phyloP scores from a whole-genome alignment of 2,797 vertebrate genomes.

The Cyprinella venusta region DNA sequence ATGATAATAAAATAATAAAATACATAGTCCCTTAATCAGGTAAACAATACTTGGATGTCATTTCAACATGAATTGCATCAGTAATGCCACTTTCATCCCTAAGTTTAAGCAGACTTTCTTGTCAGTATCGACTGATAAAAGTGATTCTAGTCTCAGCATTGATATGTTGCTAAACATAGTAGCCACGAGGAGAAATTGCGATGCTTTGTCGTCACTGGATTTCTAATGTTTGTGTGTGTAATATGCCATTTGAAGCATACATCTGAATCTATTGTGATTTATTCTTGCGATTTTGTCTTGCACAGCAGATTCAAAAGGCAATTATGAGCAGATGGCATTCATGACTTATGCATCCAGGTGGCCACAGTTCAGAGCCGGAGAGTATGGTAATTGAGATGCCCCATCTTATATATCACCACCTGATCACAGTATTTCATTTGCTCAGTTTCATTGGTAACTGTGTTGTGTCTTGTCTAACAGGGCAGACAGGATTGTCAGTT shows the following conservation, averaged over 20 bases:
- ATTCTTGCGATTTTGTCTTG: conserved; percentile 10
- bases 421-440: conserved; percentile 5
- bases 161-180: background rate
- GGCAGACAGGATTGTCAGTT: conserved; percentile 63
- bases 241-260: conserved; percentile 2
- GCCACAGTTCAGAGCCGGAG: conserved; percentile 64
- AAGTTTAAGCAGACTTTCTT: conserved; percentile 54
- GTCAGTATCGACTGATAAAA: conserved; percentile 29
- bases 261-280: conserved; percentile 8
- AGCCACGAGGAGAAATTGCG: background rate
- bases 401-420: background rate
- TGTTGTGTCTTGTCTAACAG: conserved; percentile 61
- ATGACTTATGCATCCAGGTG: conserved; percentile 61
- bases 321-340: conserved; percentile 67
- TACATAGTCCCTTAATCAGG: background rate
- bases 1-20: background rate
- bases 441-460: background rate
- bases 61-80: conserved; percentile 42
- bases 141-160: background rate
- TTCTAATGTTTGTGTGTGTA: background rate
- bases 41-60: background rate
- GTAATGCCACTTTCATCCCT: conserved; percentile 55
- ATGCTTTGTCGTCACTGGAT: background rate
- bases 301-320: conserved; percentile 66
- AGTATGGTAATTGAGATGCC: conserved; percentile 64